Evolutionary conservation across 2,888 invertebrate genomes (phyloP).

Genomic region (Melangyna quadrimaculata): DNA sequence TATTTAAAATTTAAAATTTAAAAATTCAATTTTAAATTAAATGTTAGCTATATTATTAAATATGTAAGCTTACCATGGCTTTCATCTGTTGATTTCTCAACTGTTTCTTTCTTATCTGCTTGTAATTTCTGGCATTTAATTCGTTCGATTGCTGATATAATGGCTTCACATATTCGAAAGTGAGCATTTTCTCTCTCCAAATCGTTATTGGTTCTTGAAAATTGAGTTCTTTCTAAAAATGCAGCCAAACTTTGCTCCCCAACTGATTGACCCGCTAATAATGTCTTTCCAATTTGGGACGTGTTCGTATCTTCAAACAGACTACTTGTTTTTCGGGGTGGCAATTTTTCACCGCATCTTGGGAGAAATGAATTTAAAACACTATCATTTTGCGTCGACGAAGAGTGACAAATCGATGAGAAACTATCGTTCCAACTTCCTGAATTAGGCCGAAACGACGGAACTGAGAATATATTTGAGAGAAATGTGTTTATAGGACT

Average conservation of each 20-base stretch:
- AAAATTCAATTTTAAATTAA: no score
- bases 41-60: no score
- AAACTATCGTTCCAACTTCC: conserved; percentile 75
- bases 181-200: conserved; percentile 93
- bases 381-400: conserved; percentile 64
- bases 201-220: conserved; percentile 87
- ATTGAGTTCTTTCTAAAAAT: conserved; percentile 88
- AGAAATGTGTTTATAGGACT: conserved; percentile 77
- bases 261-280: conserved; percentile 66
- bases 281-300: conserved; percentile 72
- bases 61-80: background rate
- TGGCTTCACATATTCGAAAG: conserved; percentile 91
- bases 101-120: conserved; percentile 21
- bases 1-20: background rate
- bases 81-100: background rate
- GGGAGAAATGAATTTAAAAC: conserved; percentile 78
- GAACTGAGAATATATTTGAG: conserved; percentile 76
- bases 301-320: conserved; percentile 77
- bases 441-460: conserved; percentile 72
- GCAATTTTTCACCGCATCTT: conserved; percentile 78
- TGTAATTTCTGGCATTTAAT: conserved; percentile 84
- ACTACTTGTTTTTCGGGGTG: conserved; percentile 75
- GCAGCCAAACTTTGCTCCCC: conserved; percentile 87
- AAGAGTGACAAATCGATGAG: conserved; percentile 60
- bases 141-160: conserved; percentile 91